Base-by-base conservation (phyloP, 1,140 invertebrate species). In the Linepithema humile region DNA sequence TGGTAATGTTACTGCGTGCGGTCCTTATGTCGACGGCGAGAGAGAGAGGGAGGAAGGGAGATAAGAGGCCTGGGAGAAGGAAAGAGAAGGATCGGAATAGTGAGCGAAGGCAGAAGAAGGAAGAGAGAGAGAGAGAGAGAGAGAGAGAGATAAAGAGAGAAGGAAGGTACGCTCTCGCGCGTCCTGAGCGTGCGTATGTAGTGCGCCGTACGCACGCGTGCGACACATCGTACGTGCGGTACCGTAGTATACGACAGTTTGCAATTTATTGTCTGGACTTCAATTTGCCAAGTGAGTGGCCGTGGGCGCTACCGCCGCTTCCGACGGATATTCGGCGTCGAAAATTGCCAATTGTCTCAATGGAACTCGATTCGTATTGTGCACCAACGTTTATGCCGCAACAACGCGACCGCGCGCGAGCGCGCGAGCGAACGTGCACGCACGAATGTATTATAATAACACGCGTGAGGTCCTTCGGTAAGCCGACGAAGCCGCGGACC, bases 291-390 rank as follows among this genome's bases (percentile, higher is more conserved):
- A 87, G 83, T 86, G 86, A 91, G 86, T 90, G 87, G 85, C 84
- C 87, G 91, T 91, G 90, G 90, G 91, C 90, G 88, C 90, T 91
- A 88, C 84, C 85, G 77, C 87, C 88, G 88, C 90, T 92, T 92
- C 91, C 91, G 91, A 90, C 91, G 91, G 91, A 92, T 92, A 92
- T 91, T 92, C 91, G 91, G 91, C 90, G 89, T 91, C 89, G 91
- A 92, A 92, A 92, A 92, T 92, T 92, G 90, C 90, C 91, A 92
- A 92, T 92, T 92, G 91, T 90, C 91, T 91, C 91, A 92, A 92
- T 92, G 88, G 89, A 91, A 91, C 89, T 88, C 86, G 88, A 91
- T 91, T 91, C 85, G 86, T 87, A 91, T 91, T 90, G 90, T 90
- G 78, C 87, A 85, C 82, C 88, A 86, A 85, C 82, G 77, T 86